Conservation (phyloP, 1,140 invertebrate species). For the Neuroterus valhalla region DNA sequence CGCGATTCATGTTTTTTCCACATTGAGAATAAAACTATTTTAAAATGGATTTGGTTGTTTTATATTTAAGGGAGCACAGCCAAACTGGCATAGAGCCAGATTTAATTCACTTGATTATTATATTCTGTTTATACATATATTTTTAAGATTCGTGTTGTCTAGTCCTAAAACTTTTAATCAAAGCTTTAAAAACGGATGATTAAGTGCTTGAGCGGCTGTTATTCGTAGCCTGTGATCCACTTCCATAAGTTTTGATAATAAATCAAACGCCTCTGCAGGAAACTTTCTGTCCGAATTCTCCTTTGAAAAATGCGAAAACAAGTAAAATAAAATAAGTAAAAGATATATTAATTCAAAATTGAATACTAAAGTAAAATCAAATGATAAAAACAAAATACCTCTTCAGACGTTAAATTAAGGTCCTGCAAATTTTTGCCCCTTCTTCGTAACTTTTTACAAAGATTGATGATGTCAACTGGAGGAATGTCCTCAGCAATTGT, state of each 20-base stretch:
- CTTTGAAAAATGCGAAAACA: constrained; percentile 49
- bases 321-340: constrained; percentile 27
- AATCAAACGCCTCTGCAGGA: constrained; percentile 83
- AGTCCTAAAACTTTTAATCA: constrained; percentile 36
- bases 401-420: constrained; percentile 40
- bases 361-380: constrained; percentile 48
- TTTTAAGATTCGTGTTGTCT: not conserved
- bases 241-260: constrained; percentile 84
- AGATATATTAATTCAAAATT: constrained; percentile 33
- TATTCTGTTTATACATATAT: not conserved
- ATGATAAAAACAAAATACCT: constrained; percentile 60
- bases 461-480: constrained; percentile 60
- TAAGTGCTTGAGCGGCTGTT: constrained; percentile 83
- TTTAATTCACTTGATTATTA: too few relatives aligned
- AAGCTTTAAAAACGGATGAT: constrained; percentile 82
- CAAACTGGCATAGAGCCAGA: too few relatives aligned
- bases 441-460: constrained; percentile 67
- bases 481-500: constrained; percentile 66
- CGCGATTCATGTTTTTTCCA: too few relatives aligned
- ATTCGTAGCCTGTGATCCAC: constrained; percentile 84
- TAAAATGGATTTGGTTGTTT: too few relatives aligned
- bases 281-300: constrained; percentile 65
- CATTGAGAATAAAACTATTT: too few relatives aligned
- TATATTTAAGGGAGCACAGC: too few relatives aligned
- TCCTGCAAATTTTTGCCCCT: constrained; percentile 53